A percentile compares a stretch with the other conserved stretches of the same genome.
Evolutionary conservation across 1,140 invertebrate genomes (phyloP).

Genomic region (Ylistrum balloti): DNA sequence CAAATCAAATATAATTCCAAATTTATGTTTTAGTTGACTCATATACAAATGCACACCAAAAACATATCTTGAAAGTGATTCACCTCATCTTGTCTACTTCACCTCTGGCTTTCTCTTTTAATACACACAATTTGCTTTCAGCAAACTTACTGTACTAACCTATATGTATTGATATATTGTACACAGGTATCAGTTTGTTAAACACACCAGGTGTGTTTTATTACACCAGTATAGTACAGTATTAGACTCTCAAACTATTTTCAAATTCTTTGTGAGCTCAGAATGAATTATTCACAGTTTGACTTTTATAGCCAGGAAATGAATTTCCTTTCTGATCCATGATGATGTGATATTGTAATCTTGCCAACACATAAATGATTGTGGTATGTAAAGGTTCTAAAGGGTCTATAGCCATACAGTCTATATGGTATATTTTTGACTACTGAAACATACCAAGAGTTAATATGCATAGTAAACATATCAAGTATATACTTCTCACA

Average conservation of each 20-base stretch:
- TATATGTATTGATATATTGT: background rate
- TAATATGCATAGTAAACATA: too few relatives aligned
- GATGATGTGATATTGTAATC: background rate
- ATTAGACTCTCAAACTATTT: background rate
- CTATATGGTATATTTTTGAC: too few relatives aligned
- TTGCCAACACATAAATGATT: slow-evolving; percentile 4
- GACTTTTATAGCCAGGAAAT: slow-evolving; percentile 7
- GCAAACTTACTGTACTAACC: background rate
- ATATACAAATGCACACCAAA: too few relatives aligned
- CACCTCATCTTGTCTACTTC: too few relatives aligned
- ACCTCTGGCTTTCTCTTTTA: background rate
- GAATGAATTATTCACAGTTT: slow-evolving; percentile 6
- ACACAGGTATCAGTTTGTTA: background rate
- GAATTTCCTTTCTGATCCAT: slow-evolving; percentile 28
- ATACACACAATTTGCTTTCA: background rate
- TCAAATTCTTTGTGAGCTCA: background rate
- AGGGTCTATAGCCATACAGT: background rate
- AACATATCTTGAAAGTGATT: too few relatives aligned
- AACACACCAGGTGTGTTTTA: slow-evolving; percentile 25
- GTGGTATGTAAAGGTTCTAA: background rate
- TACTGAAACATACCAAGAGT: too few relatives aligned
- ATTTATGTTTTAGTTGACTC: too few relatives aligned
- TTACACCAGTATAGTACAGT: background rate
- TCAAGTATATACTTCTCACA: too few relatives aligned
- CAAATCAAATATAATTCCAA: too few relatives aligned